Evolutionary conservation across 2,888 invertebrate genomes (phyloP).

Genomic region (Trichogramma dendrolimi): DNA sequence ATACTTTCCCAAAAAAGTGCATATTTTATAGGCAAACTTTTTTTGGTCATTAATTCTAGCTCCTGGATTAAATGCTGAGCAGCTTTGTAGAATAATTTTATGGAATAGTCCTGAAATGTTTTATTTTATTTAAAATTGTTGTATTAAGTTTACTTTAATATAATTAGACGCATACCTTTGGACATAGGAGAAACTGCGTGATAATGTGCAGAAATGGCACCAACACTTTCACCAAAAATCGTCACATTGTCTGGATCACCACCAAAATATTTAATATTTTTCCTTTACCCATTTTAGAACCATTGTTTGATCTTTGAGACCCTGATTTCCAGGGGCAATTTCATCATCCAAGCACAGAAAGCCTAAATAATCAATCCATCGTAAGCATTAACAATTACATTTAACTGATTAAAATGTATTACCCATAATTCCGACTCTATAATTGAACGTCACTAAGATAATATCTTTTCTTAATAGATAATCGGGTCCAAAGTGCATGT

Average conservation of each 20-base stretch:
- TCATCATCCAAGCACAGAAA: constrained; percentile 24
- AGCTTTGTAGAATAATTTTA: constrained; percentile 28
- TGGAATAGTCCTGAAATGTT: constrained; percentile 29
- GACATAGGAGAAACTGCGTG: constrained; percentile 30
- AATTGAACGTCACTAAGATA: constrained; percentile 42
- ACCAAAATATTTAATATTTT: constrained; percentile 27
- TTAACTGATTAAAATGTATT: background rate
- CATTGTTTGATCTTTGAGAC: constrained; percentile 27
- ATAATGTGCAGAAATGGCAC: constrained; percentile 28
- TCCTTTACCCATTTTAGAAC: constrained; percentile 26
- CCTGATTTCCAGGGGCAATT: constrained; percentile 26
- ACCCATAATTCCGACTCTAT: constrained; percentile 40
- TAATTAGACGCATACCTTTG: constrained; percentile 24
- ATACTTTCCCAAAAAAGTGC: constrained; percentile 25
- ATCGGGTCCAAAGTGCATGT: constrained; percentile 37
- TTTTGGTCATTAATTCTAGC: constrained; percentile 10
- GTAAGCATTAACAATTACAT: background rate
- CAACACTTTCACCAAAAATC: constrained; percentile 29
- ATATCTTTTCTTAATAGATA: constrained; percentile 38
- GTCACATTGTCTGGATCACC: constrained; percentile 28
- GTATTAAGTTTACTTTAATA: background rate
- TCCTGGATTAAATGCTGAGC: constrained; percentile 21
- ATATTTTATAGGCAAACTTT: constrained; percentile 20
- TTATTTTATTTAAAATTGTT: too few relatives aligned
- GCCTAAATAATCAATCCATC: constrained; percentile 9